Percentiles rank a stretch among this genome's conserved stretches.
These are phyloP conservation scores for Buathra laborator DNA, from an alignment of 2,888 invertebrate species.

Conservation along the genomic window DNA sequence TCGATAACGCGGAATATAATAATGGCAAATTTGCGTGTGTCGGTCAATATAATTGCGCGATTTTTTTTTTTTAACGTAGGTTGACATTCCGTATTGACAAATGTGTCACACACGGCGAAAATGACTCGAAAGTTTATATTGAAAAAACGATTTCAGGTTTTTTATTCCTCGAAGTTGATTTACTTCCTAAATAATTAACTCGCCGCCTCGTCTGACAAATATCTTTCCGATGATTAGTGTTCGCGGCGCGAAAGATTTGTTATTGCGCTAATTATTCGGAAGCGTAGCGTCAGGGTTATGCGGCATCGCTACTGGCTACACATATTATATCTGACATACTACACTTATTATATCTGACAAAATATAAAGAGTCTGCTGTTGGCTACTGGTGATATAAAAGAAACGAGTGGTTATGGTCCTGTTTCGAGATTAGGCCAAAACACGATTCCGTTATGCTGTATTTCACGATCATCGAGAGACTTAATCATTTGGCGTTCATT, in stretches of 20 bases:
- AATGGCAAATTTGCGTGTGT: slow-evolving; percentile 64
- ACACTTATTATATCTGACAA: no score
- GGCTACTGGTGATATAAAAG: slow-evolving; percentile 12
- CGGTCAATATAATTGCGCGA: slow-evolving; percentile 63
- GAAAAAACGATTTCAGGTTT: neutral
- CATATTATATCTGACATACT: slow-evolving; percentile 39
- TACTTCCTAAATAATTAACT: slow-evolving; percentile 32
- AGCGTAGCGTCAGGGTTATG: slow-evolving; percentile 40
- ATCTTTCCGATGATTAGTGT: slow-evolving; percentile 39
- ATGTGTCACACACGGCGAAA: neutral
- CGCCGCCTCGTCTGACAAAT: slow-evolving; percentile 34
- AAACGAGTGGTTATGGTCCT: neutral
- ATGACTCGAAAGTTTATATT: neutral
- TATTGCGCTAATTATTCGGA: slow-evolving; percentile 62
- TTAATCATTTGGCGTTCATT: slow-evolving; percentile 59
- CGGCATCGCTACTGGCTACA: slow-evolving; percentile 21
- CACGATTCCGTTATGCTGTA: slow-evolving; percentile 66
- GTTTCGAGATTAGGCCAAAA: slow-evolving; percentile 52
- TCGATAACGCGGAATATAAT: slow-evolving; percentile 65
- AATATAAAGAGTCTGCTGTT: neutral
- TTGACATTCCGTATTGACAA: neutral
- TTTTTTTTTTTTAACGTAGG: slow-evolving; percentile 53
- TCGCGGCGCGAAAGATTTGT: slow-evolving; percentile 11
- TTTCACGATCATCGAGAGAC: slow-evolving; percentile 64
- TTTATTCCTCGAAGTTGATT: slow-evolving; percentile 15